Evolutionary conservation across 1,140 invertebrate species (phyloP), one percentile per base, ranked within the genome.

Genomic region (Trichogramma pretiosum): DNA sequence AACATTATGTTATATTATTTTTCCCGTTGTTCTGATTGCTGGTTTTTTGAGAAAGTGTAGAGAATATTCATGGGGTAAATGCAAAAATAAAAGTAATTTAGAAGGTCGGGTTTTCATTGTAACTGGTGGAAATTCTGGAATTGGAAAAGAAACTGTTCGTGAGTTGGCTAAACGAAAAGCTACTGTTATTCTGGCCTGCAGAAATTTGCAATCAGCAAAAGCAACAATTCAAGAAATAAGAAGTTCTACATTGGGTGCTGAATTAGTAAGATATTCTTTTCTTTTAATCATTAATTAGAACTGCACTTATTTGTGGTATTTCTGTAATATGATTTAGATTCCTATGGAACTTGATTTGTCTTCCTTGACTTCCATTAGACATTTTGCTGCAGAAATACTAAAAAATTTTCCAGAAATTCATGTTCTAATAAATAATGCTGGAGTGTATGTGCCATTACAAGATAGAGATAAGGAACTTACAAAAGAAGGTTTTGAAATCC

Each of bases 401-500:
- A 62, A 67, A 52, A 70, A 75, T 24, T 84, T 81, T 62, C 56
- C 68, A 1, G 63, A 77, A 54, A 74, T 90, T 48, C 74, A 90
- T 65, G 77, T 85, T 24, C 64, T 90, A 3, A 79, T 90, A 22
- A 86, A 88, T 60, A 89, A 89, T 66, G 86, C 86, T 30, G 84
- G 83, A 9, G 74, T 84, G 1, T 76, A 74, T 41, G 70, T 76
- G 33, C 75, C 78, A 11, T 61, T 77, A 3, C 68, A 64, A 40
- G 55, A 71, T 36, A 68, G 63, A 38, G 55, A 70, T 39, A 59
- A 71, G n/a, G 55, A 63, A 1, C 65, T 66, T 37, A 92, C 87
- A 1, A 70, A 77, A 56, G 89, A 93, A 69, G 87, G 86, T 0
- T 87, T 87, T 70, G 90, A 94, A 70, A 80, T 82, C 35, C 83